Conservation (phyloP, 2,113 vertebrate species). For the Rhinogobius similis region DNA sequence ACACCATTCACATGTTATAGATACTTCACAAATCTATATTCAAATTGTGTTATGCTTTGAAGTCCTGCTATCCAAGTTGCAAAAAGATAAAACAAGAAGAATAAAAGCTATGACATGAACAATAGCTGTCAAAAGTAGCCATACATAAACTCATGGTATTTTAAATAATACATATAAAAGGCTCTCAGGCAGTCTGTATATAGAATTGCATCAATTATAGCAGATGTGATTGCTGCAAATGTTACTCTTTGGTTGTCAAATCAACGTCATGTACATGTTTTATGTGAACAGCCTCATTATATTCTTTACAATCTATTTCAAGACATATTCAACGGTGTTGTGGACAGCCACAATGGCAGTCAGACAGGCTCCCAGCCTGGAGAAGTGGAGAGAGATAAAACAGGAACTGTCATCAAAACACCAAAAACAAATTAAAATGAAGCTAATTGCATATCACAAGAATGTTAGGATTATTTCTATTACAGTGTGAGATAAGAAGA, state of each 20-base stretch:
- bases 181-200: not conserved
- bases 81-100: not conserved
- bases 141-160: no score
- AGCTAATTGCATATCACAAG: no score
- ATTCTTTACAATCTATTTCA: not conserved
- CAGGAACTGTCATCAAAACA: no score
- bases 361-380: not conserved
- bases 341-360: not conserved
- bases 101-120: no score
- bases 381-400: not conserved
- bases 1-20: slow-evolving; percentile 18
- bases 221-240: no score
- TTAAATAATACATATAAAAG: no score
- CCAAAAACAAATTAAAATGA: not conserved
- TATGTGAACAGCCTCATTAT: not conserved
- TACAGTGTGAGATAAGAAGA: not conserved
- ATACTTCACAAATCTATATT: not conserved
- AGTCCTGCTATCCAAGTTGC: not conserved
- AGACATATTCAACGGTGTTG: not conserved
- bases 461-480: not conserved
- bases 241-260: not conserved
- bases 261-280: not conserved
- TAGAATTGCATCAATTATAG: no score
- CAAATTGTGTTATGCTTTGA: not conserved
- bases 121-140: no score